Evolutionary conservation across 2,797 vertebrate species (phyloP).

Genomic region (Enteromius unitaeniatus): DNA sequence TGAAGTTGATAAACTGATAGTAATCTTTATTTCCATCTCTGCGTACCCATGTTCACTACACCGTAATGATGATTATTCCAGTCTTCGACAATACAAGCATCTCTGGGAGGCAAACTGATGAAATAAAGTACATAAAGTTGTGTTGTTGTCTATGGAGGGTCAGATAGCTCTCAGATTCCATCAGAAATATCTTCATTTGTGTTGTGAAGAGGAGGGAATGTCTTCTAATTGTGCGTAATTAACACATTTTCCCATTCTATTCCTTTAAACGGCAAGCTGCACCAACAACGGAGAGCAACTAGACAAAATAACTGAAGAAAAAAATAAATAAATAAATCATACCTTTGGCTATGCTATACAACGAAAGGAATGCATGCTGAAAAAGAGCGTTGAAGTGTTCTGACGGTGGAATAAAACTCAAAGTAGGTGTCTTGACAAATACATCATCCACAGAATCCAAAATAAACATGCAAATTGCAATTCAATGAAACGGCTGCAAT

Average conservation of each 20-base stretch:
- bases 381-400: background rate
- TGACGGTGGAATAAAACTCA: background rate
- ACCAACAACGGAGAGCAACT: background rate
- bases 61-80: too few species aligned
- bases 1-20: background rate
- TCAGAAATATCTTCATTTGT: too few species aligned
- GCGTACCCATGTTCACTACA: background rate
- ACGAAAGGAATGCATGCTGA: background rate
- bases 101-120: too few species aligned
- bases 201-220: too few species aligned
- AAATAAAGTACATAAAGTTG: background rate
- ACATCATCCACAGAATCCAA: background rate
- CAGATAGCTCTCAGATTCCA: too few species aligned
- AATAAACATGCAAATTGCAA: background rate
- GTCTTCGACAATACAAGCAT: too few species aligned
- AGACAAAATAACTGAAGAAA: background rate
- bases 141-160: background rate
- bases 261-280: background rate
- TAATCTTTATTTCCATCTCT: background rate
- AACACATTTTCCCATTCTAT: too few species aligned
- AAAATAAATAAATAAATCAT: background rate
- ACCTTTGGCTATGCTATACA: background rate
- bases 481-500: background rate
- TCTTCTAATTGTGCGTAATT: too few species aligned
- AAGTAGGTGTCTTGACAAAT: background rate